Evolutionary conservation across 2,797 vertebrate genomes (phyloP).

Genomic region (Scolopax bukidnonensis): DNA sequence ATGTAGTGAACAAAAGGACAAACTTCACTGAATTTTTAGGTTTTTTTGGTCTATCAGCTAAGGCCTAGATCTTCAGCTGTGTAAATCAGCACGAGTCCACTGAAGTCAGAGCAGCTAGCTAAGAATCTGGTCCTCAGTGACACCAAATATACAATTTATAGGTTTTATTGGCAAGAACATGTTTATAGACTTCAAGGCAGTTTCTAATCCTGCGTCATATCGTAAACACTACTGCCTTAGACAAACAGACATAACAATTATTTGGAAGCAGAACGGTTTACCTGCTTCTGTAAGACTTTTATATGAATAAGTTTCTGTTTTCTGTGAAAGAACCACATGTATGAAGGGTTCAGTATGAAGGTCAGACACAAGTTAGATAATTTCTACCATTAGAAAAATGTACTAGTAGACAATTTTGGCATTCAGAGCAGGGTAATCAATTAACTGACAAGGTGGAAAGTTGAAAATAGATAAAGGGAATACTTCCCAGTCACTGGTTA

Average conservation of each 20-base stretch:
- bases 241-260: background rate
- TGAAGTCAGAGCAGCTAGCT: background rate
- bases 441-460: background rate
- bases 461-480: background rate
- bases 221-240: background rate
- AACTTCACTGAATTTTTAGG: conserved; percentile 10
- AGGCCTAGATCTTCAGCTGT: background rate
- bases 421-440: background rate
- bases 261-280: background rate
- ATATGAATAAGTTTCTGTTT: background rate
- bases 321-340: background rate
- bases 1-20: background rate
- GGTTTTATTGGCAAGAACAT: conserved; percentile 21
- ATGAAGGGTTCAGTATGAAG: background rate
- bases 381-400: background rate
- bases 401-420: background rate
- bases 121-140: background rate
- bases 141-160: conserved; percentile 1
- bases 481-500: background rate
- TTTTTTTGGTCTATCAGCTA: background rate
- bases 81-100: conserved; percentile 10
- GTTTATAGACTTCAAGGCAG: conserved; percentile 30
- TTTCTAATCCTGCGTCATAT: conserved; percentile 44
- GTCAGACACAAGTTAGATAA: background rate
- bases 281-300: background rate